Conservation (phyloP, 2,888 invertebrate genomes). For the Acronicta psi region DNA sequence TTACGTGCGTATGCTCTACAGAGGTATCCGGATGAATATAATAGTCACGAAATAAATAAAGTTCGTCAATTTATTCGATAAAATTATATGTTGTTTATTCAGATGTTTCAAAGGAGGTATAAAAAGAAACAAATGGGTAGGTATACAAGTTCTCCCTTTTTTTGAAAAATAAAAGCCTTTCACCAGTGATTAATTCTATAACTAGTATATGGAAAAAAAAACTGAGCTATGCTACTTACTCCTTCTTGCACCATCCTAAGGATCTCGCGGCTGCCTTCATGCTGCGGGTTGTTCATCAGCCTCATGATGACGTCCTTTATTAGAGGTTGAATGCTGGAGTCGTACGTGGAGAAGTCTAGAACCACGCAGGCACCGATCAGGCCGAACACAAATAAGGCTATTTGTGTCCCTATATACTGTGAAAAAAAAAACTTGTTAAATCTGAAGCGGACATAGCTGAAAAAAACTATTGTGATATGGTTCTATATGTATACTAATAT, state of each 20-base stretch:
- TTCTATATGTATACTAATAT: too few species aligned
- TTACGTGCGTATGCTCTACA: too few species aligned
- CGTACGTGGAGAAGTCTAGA: conserved; percentile 93
- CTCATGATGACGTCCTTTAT: conserved; percentile 91
- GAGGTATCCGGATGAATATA: background rate
- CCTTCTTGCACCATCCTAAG: conserved; percentile 95
- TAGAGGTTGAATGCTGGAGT: conserved; percentile 94
- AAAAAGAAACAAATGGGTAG: too few species aligned
- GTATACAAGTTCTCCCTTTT: too few species aligned
- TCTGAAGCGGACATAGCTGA: too few species aligned
- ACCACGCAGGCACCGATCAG: conserved; percentile 93
- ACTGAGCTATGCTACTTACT: conserved; percentile 88
- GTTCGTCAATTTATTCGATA: too few species aligned
- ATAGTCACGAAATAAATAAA: background rate
- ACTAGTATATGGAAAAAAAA: too few species aligned
- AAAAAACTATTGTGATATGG: too few species aligned
- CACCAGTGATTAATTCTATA: too few species aligned
- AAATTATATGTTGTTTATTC: too few species aligned
- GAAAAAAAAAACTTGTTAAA: conserved; percentile 64
- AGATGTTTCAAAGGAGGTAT: too few species aligned
- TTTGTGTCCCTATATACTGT: conserved; percentile 93
- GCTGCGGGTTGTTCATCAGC: conserved; percentile 93
- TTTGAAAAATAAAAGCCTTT: too few species aligned
- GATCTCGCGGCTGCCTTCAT: conserved; percentile 91
- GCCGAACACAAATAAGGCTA: conserved; percentile 92